Evolutionary conservation across 64 coral and sea anemone species (phyloP), one percentile per base, ranked within the genome.

Genomic region (Montipora capricornis): DNA sequence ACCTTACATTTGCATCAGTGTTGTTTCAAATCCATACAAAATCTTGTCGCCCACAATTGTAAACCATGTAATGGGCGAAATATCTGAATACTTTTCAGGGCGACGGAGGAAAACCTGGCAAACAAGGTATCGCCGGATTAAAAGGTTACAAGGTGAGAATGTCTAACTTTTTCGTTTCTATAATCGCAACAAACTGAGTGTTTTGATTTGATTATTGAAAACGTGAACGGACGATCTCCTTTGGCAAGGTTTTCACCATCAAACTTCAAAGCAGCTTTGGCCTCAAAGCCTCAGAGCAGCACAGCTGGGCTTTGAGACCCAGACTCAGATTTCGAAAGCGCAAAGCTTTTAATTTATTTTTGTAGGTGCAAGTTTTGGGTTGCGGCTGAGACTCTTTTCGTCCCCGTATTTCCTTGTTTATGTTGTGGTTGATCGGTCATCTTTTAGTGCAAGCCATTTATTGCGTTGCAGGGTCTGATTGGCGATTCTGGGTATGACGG

Each of bases 401-500:
- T 13, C 4, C 12, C 16, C 17, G 8, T 68, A 17, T 2, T 1
- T n/a, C 4, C n/a, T 29, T 74, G 4, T 74, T 17, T 29, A 22
- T 26, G 20, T 74, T 74, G 20, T 37, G 70, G 2, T 24, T 8
- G 37, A 37, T 37, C 37, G 37, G 37, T 37, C 37, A 37, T 29
- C 20, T 26, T 26, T 74, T 8, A n/a, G 6, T 29, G 22, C 16
- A 8, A 74, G 2, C 9, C 9, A 5, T 74, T 37, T 44, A 20
- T 49, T 4, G 44, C 16, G 8, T 71, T 86, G 9, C 66, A 92
- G 81, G 90, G 90, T 57, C 13, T 45, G 29, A 9, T 85, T 75
- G 90, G 90, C 14, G 90, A 92, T 51, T 61, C 80, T 37, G 90
- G 90, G 1, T 22, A 85, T 15, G 90, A 85, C 15, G 90, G 80